Evolutionary conservation across 2,797 vertebrate species (phyloP).

Genomic region (Melanotaenia parkinsoni): DNA sequence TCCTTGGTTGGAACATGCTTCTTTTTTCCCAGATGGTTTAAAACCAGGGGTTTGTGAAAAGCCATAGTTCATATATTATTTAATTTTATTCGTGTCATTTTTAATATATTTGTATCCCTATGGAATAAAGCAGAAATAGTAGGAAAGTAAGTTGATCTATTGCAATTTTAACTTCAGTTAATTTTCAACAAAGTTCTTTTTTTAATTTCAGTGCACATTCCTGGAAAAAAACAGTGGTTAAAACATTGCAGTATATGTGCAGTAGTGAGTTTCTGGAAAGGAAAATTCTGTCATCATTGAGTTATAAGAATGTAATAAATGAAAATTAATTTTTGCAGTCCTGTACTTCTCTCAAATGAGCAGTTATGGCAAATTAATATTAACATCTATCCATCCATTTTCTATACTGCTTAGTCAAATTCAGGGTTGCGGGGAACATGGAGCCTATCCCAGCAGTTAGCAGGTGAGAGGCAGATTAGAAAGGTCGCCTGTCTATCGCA

Average conservation of each 20-base stretch:
- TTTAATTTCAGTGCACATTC: conserved; percentile 51
- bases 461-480: too few relatives aligned
- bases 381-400: too few relatives aligned
- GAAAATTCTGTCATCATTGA: not conserved
- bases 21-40: not conserved
- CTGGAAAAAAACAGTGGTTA: conserved; percentile 48
- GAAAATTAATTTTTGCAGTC: not conserved
- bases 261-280: conserved; percentile 2
- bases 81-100: conserved; percentile 32
- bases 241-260: conserved; percentile 5
- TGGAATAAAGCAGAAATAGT: conserved; percentile 42
- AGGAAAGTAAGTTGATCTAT: conserved; percentile 59
- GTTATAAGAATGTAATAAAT: not conserved
- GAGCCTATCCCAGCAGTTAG: too few relatives aligned
- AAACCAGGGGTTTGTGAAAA: conserved; percentile 49
- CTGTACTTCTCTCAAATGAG: not conserved
- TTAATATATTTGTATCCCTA: conserved; percentile 41
- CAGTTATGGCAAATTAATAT: too few relatives aligned
- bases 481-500: too few relatives aligned
- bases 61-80: conserved; percentile 20
- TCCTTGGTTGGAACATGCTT: not conserved
- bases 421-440: too few relatives aligned
- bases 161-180: conserved; percentile 56
- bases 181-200: conserved; percentile 48
- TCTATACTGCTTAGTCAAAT: too few relatives aligned